Conservation (phyloP, 2,888 invertebrate genomes). For the Drosophila picticornis region DNA sequence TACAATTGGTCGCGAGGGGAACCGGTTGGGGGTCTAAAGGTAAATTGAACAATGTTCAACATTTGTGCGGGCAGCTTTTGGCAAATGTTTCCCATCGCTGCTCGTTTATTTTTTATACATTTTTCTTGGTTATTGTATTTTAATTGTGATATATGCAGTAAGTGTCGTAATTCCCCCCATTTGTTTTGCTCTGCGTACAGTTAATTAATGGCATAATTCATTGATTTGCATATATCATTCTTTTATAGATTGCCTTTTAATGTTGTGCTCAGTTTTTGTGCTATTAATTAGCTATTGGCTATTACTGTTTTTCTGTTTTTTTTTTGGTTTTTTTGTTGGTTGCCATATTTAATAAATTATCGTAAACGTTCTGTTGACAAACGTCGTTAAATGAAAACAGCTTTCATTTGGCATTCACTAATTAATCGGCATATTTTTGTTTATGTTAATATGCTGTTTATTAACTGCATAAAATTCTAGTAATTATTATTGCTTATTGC, state of each 20-base stretch:
- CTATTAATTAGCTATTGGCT: conserved; percentile 25
- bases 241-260: conserved; percentile 40
- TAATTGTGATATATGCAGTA: conserved; percentile 44
- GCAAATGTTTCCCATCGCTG: conserved; percentile 32
- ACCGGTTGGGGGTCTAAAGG: not conserved
- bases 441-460: not conserved
- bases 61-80: conserved; percentile 16
- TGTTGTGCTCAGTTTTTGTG: conserved; percentile 10
- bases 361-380: conserved; percentile 4
- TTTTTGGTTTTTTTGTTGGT: not conserved
- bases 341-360: conserved; percentile 5
- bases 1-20: not conserved
- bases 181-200: conserved; percentile 11
- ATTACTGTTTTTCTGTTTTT: not conserved
- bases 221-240: conserved; percentile 49
- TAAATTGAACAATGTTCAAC: conserved; percentile 22
- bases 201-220: conserved; percentile 50
- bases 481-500: not conserved
- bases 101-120: not conserved
- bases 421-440: not conserved
- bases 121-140: conserved; percentile 13
- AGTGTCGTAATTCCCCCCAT: conserved; percentile 10
- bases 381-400: conserved; percentile 10
- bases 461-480: not conserved
- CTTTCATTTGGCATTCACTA: not conserved